phyloP scores from a whole-genome alignment of 1,140 invertebrate species.

The Drosophila auraria region DNA sequence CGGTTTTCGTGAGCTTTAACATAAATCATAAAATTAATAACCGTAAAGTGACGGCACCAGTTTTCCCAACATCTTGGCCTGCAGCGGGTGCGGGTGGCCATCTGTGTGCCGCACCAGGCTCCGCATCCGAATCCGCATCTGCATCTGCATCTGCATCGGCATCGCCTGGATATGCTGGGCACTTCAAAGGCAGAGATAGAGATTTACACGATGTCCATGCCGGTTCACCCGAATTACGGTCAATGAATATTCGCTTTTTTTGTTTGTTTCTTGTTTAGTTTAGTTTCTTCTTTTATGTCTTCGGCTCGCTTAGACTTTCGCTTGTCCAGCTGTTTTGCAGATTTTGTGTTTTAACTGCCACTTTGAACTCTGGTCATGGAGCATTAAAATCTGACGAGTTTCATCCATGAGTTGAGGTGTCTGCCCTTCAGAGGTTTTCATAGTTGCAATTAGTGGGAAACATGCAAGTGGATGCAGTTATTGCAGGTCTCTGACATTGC shows the following conservation, averaged over 20 bases:
- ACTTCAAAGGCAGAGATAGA: constrained; percentile 69
- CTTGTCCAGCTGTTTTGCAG: constrained; percentile 31
- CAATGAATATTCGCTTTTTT: constrained; percentile 24
- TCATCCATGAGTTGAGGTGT: not conserved
- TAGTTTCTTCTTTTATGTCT: constrained; percentile 6
- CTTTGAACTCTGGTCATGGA: constrained; percentile 66
- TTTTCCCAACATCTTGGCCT: constrained; percentile 68
- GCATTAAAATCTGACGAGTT: constrained; percentile 22
- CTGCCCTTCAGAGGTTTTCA: constrained; percentile 4
- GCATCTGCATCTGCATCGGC: constrained; percentile 11
- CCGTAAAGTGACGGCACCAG: constrained; percentile 83
- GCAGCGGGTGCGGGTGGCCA: constrained; percentile 71
- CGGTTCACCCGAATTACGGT: constrained; percentile 39
- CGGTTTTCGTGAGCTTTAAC: constrained; percentile 78
- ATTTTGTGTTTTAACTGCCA: constrained; percentile 22
- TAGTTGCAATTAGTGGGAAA: constrained; percentile 6
- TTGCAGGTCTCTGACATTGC: not conserved
- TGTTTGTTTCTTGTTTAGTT: constrained; percentile 21
- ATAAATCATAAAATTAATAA: constrained; percentile 85
- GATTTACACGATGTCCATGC: constrained; percentile 55
- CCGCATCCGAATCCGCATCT: constrained; percentile 12
- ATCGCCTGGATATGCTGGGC: constrained; percentile 27
- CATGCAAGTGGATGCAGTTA: not conserved
- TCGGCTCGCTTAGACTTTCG: constrained; percentile 13
- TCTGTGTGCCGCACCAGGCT: constrained; percentile 22